Base-by-base conservation (phyloP, 2,888 invertebrate species). In the Acrobasis suavella region DNA sequence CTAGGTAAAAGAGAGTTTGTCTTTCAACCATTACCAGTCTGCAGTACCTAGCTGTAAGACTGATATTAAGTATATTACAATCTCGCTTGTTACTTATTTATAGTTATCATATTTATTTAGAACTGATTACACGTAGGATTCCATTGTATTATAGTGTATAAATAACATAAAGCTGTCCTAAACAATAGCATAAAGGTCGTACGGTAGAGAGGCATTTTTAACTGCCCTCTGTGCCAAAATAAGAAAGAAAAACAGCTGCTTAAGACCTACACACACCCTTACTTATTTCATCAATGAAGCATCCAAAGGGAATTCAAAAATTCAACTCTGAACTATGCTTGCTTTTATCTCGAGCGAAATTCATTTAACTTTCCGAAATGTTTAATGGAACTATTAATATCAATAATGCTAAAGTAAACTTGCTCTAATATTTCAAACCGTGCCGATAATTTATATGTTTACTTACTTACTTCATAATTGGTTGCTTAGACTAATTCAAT, bases 301-400 rank as follows among this genome's bases (percentile, higher is more conserved):
- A 42, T 42, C 42, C 42, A 12, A 42, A 12, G 42, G 42, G 42
- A 42, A 42, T 42, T 42, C 42, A 42, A 42, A 42, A 42, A 42
- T 42, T 42, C 42, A 10, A 10, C 42, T 42, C 42, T 14, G 42
- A 9, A 42, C 42, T 42, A 22, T 51, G 17, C 32, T 22, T 51
- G 51, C 14, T 32, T 37, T 37, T 12, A 54, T 54, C n/a, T 38
- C n/a, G 15, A 15, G 38, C 55, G 10, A 39, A 38, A 55, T 55
- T 38, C 38, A 55, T 39, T 55, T 15, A 55, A 55, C 55, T 51
- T 51, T 32, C 17, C 32, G 22, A 14, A 51, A 51, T 42, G 22
- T 32, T 51, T 51, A 51, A 51, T 51, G 51, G 51, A 14, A 51
- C 51, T 55, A 55, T 55, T 55, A 38, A 55, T 38, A 39, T 38